Percentiles rank a stretch among this genome's conserved stretches.
Evolutionary conservation across 2,113 vertebrate genomes (phyloP).

Genomic region (Brevimyrus niger): DNA sequence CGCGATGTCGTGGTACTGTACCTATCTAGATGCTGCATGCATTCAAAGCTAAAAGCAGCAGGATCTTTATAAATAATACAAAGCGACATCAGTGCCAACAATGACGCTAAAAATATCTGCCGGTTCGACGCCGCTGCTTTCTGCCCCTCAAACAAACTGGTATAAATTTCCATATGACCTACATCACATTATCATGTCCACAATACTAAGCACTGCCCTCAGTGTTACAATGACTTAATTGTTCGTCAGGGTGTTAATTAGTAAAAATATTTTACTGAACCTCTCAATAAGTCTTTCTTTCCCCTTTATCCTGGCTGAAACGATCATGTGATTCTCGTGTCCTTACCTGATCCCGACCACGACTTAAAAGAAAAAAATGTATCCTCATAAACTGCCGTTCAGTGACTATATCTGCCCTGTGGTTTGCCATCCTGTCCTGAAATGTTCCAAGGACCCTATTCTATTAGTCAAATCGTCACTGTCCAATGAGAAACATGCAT

Average conservation of each 20-base stretch:
- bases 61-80: not conserved
- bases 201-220: not conserved
- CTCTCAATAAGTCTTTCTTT: not conserved
- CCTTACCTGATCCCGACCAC: not conserved
- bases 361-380: not conserved
- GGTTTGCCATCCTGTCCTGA: not conserved
- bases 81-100: not conserved
- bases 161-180: not conserved
- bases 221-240: not conserved
- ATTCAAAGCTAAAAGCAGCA: not conserved
- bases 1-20: not conserved
- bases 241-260: not conserved
- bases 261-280: not conserved
- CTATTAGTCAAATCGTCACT: not conserved
- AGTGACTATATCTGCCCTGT: not conserved
- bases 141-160: not conserved
- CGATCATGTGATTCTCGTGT: not conserved
- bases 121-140: not conserved
- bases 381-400: not conserved
- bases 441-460: not conserved
- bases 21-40: not conserved
- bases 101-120: not conserved
- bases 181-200: not conserved
- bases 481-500: not conserved
- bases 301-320: not conserved